Percentiles rank a stretch among this genome's conserved stretches.
These are phyloP conservation scores for Galago senegalensis DNA, from an alignment of 2,797 vertebrate genomes.

Conservation along the genomic window DNA sequence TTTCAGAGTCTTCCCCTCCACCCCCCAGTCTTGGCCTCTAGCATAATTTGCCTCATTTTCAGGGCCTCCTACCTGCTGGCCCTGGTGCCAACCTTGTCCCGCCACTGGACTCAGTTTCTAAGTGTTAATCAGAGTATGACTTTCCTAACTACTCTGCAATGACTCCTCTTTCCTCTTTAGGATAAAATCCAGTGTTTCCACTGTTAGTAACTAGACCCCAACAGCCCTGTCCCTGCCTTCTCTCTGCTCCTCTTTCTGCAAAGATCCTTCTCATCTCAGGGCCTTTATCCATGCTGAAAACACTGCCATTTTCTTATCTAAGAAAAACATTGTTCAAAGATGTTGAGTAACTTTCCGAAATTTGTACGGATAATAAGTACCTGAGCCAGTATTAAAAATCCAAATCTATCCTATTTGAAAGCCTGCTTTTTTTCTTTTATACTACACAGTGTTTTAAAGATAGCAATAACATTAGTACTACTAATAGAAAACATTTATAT, in stretches of 20 bases:
- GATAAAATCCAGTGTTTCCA: neutral
- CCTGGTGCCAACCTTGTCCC: neutral
- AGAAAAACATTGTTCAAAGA: neutral
- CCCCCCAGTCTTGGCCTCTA: neutral
- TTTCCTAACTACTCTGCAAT: neutral
- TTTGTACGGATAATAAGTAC: neutral
- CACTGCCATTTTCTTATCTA: neutral
- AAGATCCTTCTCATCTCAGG: neutral
- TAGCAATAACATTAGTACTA: neutral
- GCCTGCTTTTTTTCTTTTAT: neutral
- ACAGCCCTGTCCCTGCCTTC: neutral
- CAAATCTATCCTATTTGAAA: neutral
- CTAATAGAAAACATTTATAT: neutral
- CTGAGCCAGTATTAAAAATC: neutral
- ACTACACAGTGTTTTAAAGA: neutral
- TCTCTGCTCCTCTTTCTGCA: neutral
- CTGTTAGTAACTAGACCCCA: neutral
- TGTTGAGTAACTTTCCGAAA: neutral
- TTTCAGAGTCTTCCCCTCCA: neutral
- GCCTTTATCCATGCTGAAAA: neutral
- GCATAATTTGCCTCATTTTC: neutral
- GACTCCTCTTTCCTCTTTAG: neutral
- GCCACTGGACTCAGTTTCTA: neutral
- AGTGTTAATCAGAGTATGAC: neutral
- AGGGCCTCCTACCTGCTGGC: neutral